These are phyloP conservation scores for Rhinichthys osculus DNA, from an alignment of 2,797 vertebrate genomes.

Conservation along the genomic window DNA sequence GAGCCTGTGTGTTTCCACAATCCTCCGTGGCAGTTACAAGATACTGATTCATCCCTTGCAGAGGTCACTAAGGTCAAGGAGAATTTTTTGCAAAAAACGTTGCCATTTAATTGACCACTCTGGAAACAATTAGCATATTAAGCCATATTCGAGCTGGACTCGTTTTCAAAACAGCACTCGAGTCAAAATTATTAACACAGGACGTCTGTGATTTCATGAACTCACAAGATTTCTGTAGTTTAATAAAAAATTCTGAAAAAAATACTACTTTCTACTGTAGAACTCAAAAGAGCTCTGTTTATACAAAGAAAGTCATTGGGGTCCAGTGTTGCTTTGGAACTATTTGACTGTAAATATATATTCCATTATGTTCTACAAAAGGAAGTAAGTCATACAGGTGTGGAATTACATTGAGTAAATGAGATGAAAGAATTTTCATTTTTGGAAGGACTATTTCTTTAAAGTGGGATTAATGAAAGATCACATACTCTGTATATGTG, in stretches of 20 bases:
- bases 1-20: constrained; percentile 56
- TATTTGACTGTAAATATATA: background rate
- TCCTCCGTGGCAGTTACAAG: constrained; percentile 62
- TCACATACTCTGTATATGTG: background rate
- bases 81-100: background rate
- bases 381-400: background rate
- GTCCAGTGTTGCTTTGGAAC: background rate
- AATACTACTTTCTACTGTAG: background rate
- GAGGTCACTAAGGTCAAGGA: constrained; percentile 27
- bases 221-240: background rate
- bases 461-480: background rate
- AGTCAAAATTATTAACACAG: background rate
- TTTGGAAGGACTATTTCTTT: background rate
- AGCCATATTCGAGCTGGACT: background rate
- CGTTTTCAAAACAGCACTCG: background rate
- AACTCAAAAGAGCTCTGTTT: background rate
- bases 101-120: background rate
- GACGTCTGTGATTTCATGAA: background rate
- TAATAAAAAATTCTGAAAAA: background rate
- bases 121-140: background rate
- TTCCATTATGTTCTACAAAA: background rate
- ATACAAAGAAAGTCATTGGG: background rate
- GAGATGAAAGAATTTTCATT: background rate
- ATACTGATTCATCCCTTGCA: constrained; percentile 65
- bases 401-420: background rate